Evolutionary conservation across 2,797 vertebrate species (phyloP).

Genomic region (Parauchenoglanis ngamensis): DNA sequence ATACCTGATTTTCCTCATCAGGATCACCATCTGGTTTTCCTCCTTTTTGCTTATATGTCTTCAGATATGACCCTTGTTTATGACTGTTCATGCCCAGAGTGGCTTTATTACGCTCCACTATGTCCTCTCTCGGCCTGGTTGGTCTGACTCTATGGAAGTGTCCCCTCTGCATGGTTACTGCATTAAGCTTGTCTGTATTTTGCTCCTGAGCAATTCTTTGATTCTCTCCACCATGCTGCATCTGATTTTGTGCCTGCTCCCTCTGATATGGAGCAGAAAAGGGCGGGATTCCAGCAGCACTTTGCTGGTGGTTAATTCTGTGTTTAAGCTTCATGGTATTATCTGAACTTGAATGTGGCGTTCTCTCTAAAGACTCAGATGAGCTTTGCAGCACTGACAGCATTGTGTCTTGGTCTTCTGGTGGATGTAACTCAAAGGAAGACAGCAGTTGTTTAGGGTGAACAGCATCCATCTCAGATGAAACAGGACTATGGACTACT

Average conservation of each 20-base stretch:
- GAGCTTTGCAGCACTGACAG: not conserved
- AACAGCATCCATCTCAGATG: not conserved
- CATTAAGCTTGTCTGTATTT: slow-evolving; percentile 2
- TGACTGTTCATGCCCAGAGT: slow-evolving; percentile 77
- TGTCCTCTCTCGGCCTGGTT: slow-evolving; percentile 66
- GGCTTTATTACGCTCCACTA: slow-evolving; percentile 82
- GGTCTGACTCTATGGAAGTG: slow-evolving; percentile 46
- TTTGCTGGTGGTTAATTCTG: not conserved
- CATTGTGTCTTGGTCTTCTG: slow-evolving; percentile 27
- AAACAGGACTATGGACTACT: slow-evolving; percentile 39
- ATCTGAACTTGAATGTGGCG: not conserved
- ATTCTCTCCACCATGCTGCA: not conserved
- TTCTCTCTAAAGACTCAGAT: slow-evolving; percentile 1
- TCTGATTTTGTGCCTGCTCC: slow-evolving; percentile 23
- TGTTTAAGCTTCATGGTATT: not conserved
- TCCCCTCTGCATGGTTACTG: slow-evolving; percentile 19
- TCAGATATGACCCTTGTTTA: slow-evolving; percentile 77
- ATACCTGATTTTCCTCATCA: slow-evolving; percentile 69
- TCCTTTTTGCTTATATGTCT: slow-evolving; percentile 69
- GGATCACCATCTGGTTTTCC: slow-evolving; percentile 38
- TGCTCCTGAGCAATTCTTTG: not conserved
- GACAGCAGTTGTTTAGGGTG: slow-evolving; percentile 41
- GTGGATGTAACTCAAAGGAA: slow-evolving; percentile 62
- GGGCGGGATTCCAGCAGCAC: not conserved
- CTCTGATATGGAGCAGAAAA: not conserved